phyloP scores from a whole-genome alignment of 2,797 vertebrate species.

The Gadopsis marmoratus region DNA sequence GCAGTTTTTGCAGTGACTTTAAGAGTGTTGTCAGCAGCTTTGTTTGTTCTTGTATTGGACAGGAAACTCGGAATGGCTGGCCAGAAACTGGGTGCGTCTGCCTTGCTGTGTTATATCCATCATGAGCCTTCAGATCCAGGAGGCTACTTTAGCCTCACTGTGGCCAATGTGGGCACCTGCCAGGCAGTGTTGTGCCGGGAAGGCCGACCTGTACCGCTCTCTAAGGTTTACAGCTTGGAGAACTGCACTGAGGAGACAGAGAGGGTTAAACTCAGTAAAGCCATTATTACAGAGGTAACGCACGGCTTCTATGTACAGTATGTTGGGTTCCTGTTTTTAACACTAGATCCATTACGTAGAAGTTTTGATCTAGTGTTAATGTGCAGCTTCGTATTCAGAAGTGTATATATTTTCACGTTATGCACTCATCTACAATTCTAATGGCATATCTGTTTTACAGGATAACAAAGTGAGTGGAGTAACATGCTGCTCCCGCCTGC shows the following conservation, averaged over 20 bases:
- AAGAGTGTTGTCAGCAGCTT: constrained; percentile 19
- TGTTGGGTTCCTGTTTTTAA: constrained; percentile 1
- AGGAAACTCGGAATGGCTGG: constrained; percentile 97
- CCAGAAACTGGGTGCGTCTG: constrained; percentile 96
- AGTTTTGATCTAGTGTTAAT: constrained; percentile 24
- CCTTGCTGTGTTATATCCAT: constrained; percentile 94
- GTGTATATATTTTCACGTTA: neutral
- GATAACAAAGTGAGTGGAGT: constrained; percentile 99
- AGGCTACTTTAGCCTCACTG: constrained; percentile 90
- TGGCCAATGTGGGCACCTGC: constrained; percentile 96
- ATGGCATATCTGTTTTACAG: constrained; percentile 75
- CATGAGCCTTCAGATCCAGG: constrained; percentile 88
- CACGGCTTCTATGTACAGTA: neutral
- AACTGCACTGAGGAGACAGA: constrained; percentile 92
- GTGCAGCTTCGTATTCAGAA: constrained; percentile 22
- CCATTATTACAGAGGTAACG: constrained; percentile 96
- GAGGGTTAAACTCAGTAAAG: constrained; percentile 93
- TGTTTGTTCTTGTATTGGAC: constrained; percentile 54
- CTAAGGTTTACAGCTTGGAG: constrained; percentile 93
- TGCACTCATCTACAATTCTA: constrained; percentile 31
- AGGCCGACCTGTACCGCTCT: constrained; percentile 91
- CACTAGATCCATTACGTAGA: neutral
- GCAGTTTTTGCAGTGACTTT: neutral
- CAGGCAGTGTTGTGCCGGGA: constrained; percentile 93
- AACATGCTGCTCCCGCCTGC: constrained; percentile 95